These are phyloP conservation scores for Dendroctonus valens DNA, from an alignment of 1,140 invertebrate species.

Conservation along the genomic window DNA sequence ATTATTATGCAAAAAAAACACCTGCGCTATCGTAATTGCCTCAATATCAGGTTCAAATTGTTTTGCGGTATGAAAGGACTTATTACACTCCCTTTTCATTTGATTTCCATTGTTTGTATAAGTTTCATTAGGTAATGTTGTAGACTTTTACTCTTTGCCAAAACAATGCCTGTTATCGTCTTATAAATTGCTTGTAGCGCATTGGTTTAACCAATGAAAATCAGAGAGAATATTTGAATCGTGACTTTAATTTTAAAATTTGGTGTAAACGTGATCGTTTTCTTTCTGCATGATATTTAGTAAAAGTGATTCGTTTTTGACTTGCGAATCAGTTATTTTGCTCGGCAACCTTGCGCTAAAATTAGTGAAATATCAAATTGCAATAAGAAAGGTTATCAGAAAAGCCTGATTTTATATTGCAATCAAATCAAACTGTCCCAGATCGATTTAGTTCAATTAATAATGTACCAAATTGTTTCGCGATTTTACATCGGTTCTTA, in stretches of 20 bases:
- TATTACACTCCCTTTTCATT: slow-evolving; percentile 7
- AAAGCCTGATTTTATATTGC: no score
- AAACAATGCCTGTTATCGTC: slow-evolving; percentile 11
- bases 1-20: slow-evolving; percentile 12
- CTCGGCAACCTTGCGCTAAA: no score
- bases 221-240: slow-evolving; percentile 10
- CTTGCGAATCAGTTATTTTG: no score
- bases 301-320: background rate
- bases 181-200: slow-evolving; percentile 14
- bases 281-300: slow-evolving; percentile 12
- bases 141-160: slow-evolving; percentile 21
- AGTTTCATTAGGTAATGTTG: slow-evolving; percentile 14
- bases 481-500: no score
- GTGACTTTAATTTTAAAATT: slow-evolving; percentile 20
- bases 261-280: slow-evolving; percentile 14
- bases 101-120: slow-evolving; percentile 7
- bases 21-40: slow-evolving; percentile 12
- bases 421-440: no score
- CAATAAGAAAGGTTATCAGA: no score
- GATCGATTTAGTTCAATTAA: no score
- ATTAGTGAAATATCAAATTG: no score
- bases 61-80: slow-evolving; percentile 1
- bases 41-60: slow-evolving; percentile 17
- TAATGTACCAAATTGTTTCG: no score
- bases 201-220: slow-evolving; percentile 10